Base-by-base conservation (phyloP, 2,888 invertebrate species). In the Nemapogon koenigi region DNA sequence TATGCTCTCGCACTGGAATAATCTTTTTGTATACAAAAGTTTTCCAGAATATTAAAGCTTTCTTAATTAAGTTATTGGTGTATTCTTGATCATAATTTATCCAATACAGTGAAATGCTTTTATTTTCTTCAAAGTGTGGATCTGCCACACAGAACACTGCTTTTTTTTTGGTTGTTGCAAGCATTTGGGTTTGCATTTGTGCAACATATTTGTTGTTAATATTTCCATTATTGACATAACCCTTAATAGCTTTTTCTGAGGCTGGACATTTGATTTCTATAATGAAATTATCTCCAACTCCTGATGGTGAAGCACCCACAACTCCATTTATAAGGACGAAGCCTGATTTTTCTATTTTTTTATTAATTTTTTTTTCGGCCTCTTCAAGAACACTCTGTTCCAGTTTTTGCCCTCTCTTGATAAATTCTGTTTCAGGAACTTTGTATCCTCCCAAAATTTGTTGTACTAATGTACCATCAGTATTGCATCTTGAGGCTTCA, bases 361-460 rank as follows among this genome's bases (percentile, higher is more conserved):
- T 27, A 6, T 36, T 6, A 7, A 36, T 4, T 16, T 26, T 36
- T 26, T 26, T 28, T 15, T 36, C 36, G 16, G 28, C 11, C 28
- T 27, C 17, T 16, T 11, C 8, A 8, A 36, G 17, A 4, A 36
- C 36, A 27, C 28, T 10, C n/a, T 26, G 15, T 36, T 36, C 36
- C 10, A 36, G 28, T 11, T 2, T 16, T 26, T 36, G 26, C 6
- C 36, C 36, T 17, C 36, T 26, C 16, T 36, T 26, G n/a, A 38
- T 38, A 15, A 25, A 30, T 11, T 22, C 10, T n/a, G 31, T 22
- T 30, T 38, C 28, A 11, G 41, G 41, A 4, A 38, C 10, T 35
- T 41, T 38, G 8, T 37, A 40, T 6, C 37, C 40, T 32, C 37
- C 37, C n/a, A 40, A 13, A 11, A 40, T 37, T 18, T 40, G 37